These are phyloP conservation scores for Pogonocichla stellata DNA, from an alignment of 2,113 vertebrate genomes.

Conservation along the genomic window DNA sequence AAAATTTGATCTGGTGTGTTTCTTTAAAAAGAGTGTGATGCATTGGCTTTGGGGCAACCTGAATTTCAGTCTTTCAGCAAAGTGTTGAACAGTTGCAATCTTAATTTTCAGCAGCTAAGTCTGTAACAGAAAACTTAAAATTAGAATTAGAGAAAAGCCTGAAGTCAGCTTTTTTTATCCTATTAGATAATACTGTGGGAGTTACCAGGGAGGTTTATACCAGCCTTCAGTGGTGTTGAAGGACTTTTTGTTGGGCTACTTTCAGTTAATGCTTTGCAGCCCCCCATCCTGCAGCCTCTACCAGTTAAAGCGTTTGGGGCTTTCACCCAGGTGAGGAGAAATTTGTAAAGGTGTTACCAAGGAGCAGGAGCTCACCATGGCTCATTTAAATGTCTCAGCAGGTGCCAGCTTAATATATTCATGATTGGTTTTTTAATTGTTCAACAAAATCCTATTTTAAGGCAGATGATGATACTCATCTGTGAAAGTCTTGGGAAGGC, in stretches of 20 bases:
- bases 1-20: neutral
- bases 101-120: neutral
- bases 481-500: neutral
- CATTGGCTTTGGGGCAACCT: neutral
- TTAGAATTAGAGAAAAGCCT: neutral
- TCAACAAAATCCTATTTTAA: neutral
- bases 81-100: neutral
- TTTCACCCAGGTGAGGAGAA: neutral
- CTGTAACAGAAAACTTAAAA: neutral
- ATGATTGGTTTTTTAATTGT: neutral
- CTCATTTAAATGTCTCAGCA: neutral
- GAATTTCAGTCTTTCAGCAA: neutral
- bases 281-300: neutral
- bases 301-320: neutral
- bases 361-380: neutral
- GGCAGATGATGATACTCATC: neutral
- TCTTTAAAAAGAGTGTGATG: neutral
- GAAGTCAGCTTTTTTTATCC: neutral
- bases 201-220: neutral
- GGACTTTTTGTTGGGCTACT: neutral
- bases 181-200: neutral
- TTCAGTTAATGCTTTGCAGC: accelerated
- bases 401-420: neutral
- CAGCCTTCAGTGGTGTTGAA: neutral
- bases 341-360: neutral